A percentile compares a stretch with the other conserved stretches of the same genome.
phyloP scores from a whole-genome alignment of 92 coral and sea anemone genomes.

The Palythoa grandis region DNA sequence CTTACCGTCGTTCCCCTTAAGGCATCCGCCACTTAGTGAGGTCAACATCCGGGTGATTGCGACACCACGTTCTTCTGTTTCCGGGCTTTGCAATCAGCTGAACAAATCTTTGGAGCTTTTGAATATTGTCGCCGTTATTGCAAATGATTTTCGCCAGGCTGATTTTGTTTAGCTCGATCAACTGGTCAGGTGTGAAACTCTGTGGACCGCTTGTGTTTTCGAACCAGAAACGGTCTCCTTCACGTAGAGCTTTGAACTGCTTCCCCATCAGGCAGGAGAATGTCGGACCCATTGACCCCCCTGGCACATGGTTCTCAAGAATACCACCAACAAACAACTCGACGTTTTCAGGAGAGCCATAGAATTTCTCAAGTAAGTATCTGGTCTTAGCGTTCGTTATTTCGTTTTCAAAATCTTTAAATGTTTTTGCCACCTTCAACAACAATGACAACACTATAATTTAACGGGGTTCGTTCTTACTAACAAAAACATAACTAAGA shows the following conservation, averaged over 20 bases:
- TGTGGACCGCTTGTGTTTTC: conserved; percentile 25
- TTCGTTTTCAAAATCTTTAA: conserved; percentile 19
- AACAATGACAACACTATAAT: not conserved
- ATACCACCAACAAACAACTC: conserved; percentile 24
- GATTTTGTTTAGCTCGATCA: conserved; percentile 5
- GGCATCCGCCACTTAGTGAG: conserved; percentile 12
- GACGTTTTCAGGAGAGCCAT: conserved; percentile 9
- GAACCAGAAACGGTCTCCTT: conserved; percentile 43
- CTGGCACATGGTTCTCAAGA: conserved; percentile 1
- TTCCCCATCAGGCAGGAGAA: conserved; percentile 38
- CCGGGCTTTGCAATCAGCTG: not conserved
- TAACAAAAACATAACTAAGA: not conserved
- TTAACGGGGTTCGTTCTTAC: too few relatives aligned
- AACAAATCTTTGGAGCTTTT: conserved; percentile 17
- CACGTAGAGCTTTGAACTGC: conserved; percentile 37
- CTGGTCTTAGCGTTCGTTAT: not conserved
- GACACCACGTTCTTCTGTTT: not conserved
- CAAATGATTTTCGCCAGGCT: conserved; percentile 27
- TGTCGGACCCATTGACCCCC: conserved; percentile 32
- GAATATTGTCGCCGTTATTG: conserved; percentile 18
- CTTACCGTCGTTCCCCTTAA: conserved; percentile 7
- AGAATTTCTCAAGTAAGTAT: not conserved
- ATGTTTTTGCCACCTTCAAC: conserved; percentile 26
- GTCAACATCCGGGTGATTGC: not conserved
- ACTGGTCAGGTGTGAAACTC: conserved; percentile 16